Percentiles rank a stretch among this genome's conserved stretches.
Conservation (phyloP, 1,140 invertebrate species). For the Lepidurus arcticus region DNA sequence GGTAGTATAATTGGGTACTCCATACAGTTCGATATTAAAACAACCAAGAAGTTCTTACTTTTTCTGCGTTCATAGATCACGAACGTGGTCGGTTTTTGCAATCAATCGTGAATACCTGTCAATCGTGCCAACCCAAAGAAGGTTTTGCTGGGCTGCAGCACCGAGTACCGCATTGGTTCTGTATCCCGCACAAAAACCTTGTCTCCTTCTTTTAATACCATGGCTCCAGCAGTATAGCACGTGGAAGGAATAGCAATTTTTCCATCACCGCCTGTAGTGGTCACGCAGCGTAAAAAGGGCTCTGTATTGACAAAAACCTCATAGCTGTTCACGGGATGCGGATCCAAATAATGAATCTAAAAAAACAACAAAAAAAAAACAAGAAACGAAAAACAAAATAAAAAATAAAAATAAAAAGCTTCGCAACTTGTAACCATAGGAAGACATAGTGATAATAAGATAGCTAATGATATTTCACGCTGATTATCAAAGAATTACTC, state of each 20-base stretch:
- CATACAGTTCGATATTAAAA: background rate
- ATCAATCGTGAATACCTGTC: constrained; percentile 48
- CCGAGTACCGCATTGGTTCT: constrained; percentile 57
- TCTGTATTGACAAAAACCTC: constrained; percentile 48
- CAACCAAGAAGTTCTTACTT: background rate
- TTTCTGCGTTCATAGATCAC: constrained; percentile 4
- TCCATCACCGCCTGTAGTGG: constrained; percentile 47
- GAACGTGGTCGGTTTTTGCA: background rate
- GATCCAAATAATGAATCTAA: constrained; percentile 58
- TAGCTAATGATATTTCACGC: background rate
- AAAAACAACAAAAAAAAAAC: constrained; percentile 25
- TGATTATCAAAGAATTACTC: constrained; percentile 11
- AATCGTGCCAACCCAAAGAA: constrained; percentile 72
- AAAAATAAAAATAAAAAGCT: constrained; percentile 27
- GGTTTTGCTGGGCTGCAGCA: constrained; percentile 66
- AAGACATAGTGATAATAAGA: background rate
- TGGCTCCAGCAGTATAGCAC: constrained; percentile 65
- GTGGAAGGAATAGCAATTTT: constrained; percentile 45
- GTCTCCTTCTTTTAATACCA: constrained; percentile 57
- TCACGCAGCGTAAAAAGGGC: constrained; percentile 54
- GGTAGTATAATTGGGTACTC: background rate
- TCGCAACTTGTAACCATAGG: background rate
- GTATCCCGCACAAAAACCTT: constrained; percentile 60
- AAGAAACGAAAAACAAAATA: constrained; percentile 30
- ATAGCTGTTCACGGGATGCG: constrained; percentile 58